Percentiles rank a stretch among this genome's conserved stretches.
These are phyloP conservation scores for Pocillopora damicornis DNA, from an alignment of 64 coral and sea anemone genomes.

Conservation along the genomic window DNA sequence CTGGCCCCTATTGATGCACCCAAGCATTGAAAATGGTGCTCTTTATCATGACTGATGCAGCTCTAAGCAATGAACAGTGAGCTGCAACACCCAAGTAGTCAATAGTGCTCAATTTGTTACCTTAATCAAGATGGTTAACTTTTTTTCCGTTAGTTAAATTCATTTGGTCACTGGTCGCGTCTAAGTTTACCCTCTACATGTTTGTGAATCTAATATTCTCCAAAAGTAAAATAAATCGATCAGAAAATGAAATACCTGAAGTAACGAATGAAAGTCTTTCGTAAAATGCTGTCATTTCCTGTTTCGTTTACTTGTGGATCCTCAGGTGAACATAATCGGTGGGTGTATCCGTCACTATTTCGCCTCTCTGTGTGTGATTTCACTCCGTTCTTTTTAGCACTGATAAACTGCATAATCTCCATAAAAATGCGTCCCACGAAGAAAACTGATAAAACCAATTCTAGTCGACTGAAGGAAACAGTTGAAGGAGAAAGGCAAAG, in stretches of 20 bases:
- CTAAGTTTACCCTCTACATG: no score
- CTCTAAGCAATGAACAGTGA: no score
- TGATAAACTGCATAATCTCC: neutral
- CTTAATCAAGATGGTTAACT: no score
- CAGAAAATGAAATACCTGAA: neutral
- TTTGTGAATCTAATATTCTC: no score
- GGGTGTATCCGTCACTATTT: neutral
- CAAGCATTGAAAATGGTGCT: no score
- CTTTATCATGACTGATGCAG: no score
- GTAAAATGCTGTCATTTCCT: neutral
- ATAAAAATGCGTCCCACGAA: neutral
- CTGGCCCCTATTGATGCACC: no score
- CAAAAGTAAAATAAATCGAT: neutral
- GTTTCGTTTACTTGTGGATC: neutral
- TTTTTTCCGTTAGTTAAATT: no score
- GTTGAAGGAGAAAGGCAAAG: slow-evolving; percentile 9
- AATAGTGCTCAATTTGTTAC: no score
- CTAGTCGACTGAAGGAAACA: neutral
- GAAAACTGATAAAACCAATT: slow-evolving; percentile 10
- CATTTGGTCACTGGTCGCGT: no score
- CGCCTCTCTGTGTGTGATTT: neutral
- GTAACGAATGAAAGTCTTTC: neutral
- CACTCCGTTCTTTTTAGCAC: neutral
- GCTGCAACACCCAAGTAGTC: no score
- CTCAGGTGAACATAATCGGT: neutral